Evolutionary conservation across 2,797 vertebrate genomes (phyloP), one percentile per base, ranked within the genome.

Genomic region (Pangasius larnaudii): DNA sequence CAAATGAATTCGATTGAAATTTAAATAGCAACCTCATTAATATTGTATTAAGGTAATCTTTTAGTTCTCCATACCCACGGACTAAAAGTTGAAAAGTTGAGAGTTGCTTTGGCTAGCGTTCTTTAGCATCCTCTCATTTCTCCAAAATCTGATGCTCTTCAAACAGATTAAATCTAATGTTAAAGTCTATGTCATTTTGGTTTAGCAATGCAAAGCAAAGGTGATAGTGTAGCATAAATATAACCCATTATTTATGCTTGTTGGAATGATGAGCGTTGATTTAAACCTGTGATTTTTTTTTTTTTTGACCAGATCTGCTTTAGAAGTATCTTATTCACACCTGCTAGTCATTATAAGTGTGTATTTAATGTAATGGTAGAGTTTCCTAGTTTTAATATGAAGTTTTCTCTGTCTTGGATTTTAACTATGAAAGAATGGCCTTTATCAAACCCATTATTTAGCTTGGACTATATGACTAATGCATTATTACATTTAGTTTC

Each of bases 391-490:
- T 75, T 63, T 71, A 71, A 16, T 86, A 58, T 46, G 18, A n/a
- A 81, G 33, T 72, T 87, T 30, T 75, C 42, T 63, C 42, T 36
- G 24, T 16, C 30, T n/a, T 83, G 86, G 65, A 87, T 16, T 80
- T 81, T 39, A 84, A 69, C 87, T 42, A 61, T 36, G 10, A 79
- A 63, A 58, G 59, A 79, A 80, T 58, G 83, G 46, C 65, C 56
- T 88, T 88, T 88, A 74, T 74, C 5, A 81, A 88, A 81, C 49
- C 65, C 58, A 85, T 88, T 74, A 81, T 82, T 53, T 82, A 88
- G 16, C 56, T 42, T 78, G 84, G 84, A 86, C 69, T 58, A 39
- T 78, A 75, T 83, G 85, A 89, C 88, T 89, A 89, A 89, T 89
- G 51, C 69, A 83, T 83, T 86, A 89, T 89, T 89, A 75, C 78